Base-by-base conservation (phyloP, 2,888 invertebrate genomes). In the Phaedon cochleariae region DNA sequence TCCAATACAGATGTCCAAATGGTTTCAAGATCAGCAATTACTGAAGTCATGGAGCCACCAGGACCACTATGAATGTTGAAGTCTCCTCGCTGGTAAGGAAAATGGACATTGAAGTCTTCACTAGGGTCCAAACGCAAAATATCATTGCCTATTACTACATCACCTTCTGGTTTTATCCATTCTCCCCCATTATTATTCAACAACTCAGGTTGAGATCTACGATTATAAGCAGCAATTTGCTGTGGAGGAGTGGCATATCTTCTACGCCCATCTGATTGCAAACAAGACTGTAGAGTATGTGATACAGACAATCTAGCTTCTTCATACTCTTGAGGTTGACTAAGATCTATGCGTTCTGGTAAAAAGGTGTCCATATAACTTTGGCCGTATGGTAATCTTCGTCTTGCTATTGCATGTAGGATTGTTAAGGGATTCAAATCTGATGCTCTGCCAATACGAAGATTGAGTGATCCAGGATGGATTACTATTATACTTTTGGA, bases 381-480 rank as follows among this genome's bases (percentile, higher is more conserved):
- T 29, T 76, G 71, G 4, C 84, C 84, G 17, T 84, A 85, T 0
- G 84, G 83, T 37, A 86, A 84, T 29, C 89, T 84, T 80, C 88
- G 88, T 65, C 95, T 87, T 0, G 95, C 95, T 63, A 96, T 89
- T 52, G 93, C 95, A 84, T 97, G 96, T 0, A 96, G 86, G 64
- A 96, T 87, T 37, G 92, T 92, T 61, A 92, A 87, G 9, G 97
- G 97, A 79, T 93, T 89, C 2, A 95, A 85, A 82, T 97, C 97
- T 0, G 96, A 95, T 1, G 97, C 96, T 74, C 95, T 85, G 0
- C 97, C 97, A 79, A 97, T 93, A 68, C 96, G 86, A 21, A 97
- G 87, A 82, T 95, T 92, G 53, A 93, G 87, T 0, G 97, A 97
- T 6, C 97, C 97, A 18, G 97, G 97, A 80, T 97, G 97, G 62